Evolutionary conservation across 2,113 vertebrate genomes (phyloP).

Genomic region (Fregetta grallaria): DNA sequence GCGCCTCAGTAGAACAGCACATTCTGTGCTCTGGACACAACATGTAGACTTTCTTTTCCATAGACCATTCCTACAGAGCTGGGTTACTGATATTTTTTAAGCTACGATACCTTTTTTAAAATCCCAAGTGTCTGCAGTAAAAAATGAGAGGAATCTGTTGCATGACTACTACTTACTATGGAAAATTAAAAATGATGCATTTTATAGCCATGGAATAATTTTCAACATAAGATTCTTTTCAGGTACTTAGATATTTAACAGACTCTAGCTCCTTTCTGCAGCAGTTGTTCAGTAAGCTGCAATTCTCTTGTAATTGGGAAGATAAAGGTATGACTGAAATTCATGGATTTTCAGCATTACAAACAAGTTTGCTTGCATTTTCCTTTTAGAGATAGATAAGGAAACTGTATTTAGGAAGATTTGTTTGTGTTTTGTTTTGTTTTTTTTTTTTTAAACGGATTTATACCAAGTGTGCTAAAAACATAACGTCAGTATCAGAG

Average conservation of each 20-base stretch:
- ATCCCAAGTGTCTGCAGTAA: not conserved
- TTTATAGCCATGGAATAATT: not conserved
- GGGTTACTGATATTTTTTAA: not conserved
- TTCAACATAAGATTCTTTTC: not conserved
- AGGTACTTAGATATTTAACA: not conserved
- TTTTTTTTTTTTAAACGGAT: not conserved
- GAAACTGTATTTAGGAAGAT: not conserved
- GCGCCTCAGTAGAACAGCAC: not conserved
- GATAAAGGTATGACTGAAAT: not conserved
- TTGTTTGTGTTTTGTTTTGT: not conserved
- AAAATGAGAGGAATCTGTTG: not conserved
- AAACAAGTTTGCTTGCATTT: not conserved
- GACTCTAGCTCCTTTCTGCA: not conserved
- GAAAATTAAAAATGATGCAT: not conserved
- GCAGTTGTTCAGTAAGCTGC: not conserved
- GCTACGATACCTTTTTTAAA: not conserved
- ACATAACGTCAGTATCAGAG: not conserved
- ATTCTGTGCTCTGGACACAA: fast-evolving
- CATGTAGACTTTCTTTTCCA: not conserved
- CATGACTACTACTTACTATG: not conserved
- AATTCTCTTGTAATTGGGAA: not conserved
- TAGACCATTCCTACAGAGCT: not conserved
- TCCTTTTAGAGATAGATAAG: not conserved
- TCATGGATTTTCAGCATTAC: not conserved
- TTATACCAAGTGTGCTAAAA: not conserved